Conservation (phyloP, 2,113 vertebrate genomes). For the Tursiops truncatus region DNA sequence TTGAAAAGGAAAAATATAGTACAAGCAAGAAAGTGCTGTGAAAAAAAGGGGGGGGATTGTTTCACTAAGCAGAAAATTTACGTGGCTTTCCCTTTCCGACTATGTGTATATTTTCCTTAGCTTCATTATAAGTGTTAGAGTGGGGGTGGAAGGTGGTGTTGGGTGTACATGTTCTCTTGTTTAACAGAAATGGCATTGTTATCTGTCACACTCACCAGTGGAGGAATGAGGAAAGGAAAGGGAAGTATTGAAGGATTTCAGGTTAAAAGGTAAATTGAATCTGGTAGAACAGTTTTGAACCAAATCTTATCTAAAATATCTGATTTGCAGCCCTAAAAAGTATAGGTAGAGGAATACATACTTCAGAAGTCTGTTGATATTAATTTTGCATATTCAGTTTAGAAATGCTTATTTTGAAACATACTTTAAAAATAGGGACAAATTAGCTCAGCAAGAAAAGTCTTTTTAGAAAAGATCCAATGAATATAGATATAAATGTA, state of each 20-base stretch:
- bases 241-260: background rate
- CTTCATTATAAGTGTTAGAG: background rate
- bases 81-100: background rate
- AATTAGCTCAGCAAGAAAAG: background rate
- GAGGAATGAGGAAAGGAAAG: background rate
- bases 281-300: background rate
- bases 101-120: background rate
- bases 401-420: background rate
- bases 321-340: constrained; percentile 31
- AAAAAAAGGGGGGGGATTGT: background rate
- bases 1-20: background rate
- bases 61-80: background rate
- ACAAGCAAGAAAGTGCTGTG: background rate
- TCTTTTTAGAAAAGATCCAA: background rate
- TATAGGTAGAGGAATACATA: background rate
- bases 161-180: background rate
- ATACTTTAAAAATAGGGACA: background rate
- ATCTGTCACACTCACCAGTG: constrained; percentile 30
- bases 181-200: constrained; percentile 62
- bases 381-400: background rate
- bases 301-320: constrained; percentile 6
- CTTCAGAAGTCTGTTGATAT: background rate
- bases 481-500: background rate
- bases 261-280: constrained; percentile 41
- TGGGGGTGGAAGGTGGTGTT: background rate